Evolutionary conservation across 2,113 vertebrate genomes (phyloP).

Genomic region (Antechinus stuartii): DNA sequence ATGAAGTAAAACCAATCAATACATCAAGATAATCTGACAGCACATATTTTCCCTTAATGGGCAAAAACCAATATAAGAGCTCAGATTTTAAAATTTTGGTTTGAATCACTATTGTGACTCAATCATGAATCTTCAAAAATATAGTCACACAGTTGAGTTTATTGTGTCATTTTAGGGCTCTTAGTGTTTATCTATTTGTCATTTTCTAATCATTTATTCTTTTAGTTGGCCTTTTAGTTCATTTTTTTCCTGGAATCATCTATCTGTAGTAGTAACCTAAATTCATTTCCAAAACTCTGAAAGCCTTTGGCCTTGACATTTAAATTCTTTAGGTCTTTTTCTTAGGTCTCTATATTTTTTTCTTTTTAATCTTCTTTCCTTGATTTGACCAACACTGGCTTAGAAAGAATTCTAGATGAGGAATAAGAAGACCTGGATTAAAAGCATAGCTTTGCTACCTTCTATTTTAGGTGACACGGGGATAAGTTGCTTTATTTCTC

Average conservation of each 20-base stretch:
- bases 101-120: neutral
- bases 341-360: conserved; percentile 36
- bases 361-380: conserved; percentile 34
- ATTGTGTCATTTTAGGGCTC: neutral
- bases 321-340: conserved; percentile 40
- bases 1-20: neutral
- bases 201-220: conserved; percentile 52
- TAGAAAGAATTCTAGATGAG: neutral
- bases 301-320: conserved; percentile 29
- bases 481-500: neutral
- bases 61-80: neutral
- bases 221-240: neutral
- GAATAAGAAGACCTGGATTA: neutral
- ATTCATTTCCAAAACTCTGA: conserved; percentile 50
- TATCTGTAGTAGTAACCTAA: conserved; percentile 7
- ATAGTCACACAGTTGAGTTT: conserved; percentile 23
- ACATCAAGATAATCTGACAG: neutral
- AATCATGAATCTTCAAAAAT: conserved; percentile 34
- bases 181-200: conserved; percentile 50
- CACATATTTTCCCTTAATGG: conserved; percentile 23
- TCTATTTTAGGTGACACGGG: neutral
- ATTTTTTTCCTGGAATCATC: conserved; percentile 30
- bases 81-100: neutral
- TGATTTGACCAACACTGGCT: conserved; percentile 8
- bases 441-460: neutral